Conservation (phyloP, 2,888 invertebrate genomes). For the Trichogramma dendrolimi region DNA sequence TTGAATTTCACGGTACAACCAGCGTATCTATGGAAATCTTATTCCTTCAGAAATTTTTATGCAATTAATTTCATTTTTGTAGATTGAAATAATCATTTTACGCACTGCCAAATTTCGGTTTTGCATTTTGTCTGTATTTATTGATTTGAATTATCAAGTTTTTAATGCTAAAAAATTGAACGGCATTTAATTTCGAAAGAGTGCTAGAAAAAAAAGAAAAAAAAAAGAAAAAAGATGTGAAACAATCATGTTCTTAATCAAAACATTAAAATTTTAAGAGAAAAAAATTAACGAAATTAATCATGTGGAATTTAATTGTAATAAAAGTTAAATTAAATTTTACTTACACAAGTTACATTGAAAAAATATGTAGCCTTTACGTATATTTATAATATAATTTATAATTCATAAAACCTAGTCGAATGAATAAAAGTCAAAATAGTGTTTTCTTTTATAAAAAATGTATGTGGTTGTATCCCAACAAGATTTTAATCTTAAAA, state of each 20-base stretch:
- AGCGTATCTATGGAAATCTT: too few relatives aligned
- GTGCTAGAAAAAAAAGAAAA: conserved; percentile 11
- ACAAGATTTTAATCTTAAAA: not conserved
- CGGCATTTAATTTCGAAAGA: conserved; percentile 3
- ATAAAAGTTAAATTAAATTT: not conserved
- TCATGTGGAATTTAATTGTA: not conserved
- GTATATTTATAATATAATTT: conserved; percentile 25
- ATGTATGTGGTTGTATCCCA: not conserved
- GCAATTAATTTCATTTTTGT: too few relatives aligned
- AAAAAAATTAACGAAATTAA: not conserved
- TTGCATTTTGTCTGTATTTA: conserved; percentile 13
- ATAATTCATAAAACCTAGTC: conserved; percentile 29
- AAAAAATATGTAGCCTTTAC: conserved; percentile 12
- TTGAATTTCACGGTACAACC: too few relatives aligned
- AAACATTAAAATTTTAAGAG: not conserved
- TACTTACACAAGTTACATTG: conserved; percentile 11
- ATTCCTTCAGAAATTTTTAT: too few relatives aligned
- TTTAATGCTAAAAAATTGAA: not conserved
- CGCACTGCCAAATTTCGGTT: conserved; percentile 17
- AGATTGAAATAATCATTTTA: conserved; percentile 9
- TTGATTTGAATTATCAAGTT: conserved; percentile 11
- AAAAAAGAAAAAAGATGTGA: conserved; percentile 2
- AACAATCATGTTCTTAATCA: conserved; percentile 4
- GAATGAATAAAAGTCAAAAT: conserved; percentile 29
- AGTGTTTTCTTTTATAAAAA: not conserved